Evolutionary conservation across 2,113 vertebrate species (phyloP).

Genomic region (Dasypus novemcinctus): DNA sequence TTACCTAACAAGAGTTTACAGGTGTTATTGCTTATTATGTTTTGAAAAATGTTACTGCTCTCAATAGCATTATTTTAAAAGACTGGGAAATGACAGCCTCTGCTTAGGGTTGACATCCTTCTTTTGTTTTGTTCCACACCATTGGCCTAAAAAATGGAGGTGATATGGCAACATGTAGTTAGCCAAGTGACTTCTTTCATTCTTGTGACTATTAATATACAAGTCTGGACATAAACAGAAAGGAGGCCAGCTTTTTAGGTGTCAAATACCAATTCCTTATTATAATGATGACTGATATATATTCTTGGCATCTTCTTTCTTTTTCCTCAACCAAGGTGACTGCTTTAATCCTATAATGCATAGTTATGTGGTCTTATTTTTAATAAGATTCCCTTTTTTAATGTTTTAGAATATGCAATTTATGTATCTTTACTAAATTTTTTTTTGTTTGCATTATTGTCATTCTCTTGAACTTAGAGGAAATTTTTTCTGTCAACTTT

Average conservation of each 20-base stretch:
- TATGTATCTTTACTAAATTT: background rate
- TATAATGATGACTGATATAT: background rate
- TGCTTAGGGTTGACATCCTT: background rate
- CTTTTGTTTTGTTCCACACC: conserved; percentile 61
- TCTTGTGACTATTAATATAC: conserved; percentile 17
- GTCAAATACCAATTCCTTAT: background rate
- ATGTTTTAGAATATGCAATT: background rate
- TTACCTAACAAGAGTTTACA: conserved; percentile 22
- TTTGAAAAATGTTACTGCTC: conserved; percentile 45
- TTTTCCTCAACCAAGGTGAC: background rate
- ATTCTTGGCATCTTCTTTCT: background rate
- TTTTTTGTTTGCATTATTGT: background rate
- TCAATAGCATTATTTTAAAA: conserved; percentile 34
- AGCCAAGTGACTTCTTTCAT: conserved; percentile 31
- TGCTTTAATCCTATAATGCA: background rate
- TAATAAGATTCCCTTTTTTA: background rate
- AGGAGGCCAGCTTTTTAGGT: background rate
- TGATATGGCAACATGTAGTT: conserved; percentile 36
- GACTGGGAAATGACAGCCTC: background rate
- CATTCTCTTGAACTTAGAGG: background rate
- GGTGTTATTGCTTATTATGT: conserved; percentile 38
- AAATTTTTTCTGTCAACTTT: background rate
- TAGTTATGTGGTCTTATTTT: background rate
- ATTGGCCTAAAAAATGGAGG: conserved; percentile 47
- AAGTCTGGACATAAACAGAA: background rate